Evolutionary conservation across 2,797 vertebrate genomes (phyloP).

Genomic region (Mormyrops boulengeri): DNA sequence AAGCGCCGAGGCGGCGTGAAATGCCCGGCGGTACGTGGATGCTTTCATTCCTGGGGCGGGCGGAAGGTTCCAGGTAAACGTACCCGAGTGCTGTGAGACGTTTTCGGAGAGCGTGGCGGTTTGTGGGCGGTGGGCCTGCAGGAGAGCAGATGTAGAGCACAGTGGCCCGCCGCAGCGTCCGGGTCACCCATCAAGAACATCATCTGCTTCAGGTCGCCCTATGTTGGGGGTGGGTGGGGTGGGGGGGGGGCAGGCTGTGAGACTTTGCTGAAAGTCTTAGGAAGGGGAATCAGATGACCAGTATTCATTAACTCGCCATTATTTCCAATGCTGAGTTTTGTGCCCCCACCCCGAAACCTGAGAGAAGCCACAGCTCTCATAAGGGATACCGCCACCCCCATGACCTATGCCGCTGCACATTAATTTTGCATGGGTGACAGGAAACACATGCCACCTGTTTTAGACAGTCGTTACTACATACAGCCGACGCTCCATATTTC

Average conservation of each 20-base stretch:
- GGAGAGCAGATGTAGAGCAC: slow-evolving; percentile 46
- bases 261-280: background rate
- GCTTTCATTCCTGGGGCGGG: background rate
- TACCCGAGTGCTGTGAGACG: slow-evolving; percentile 44
- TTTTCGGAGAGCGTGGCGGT: slow-evolving; percentile 42
- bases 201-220: slow-evolving; percentile 74
- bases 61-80: background rate
- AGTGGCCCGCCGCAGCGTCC: slow-evolving; percentile 60
- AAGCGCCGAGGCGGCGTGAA: background rate
- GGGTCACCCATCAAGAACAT: slow-evolving; percentile 73
- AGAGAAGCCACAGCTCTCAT: background rate
- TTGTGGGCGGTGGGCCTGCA: slow-evolving; percentile 45
- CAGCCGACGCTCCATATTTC: background rate
- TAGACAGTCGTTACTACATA: background rate
- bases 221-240: slow-evolving; percentile 4
- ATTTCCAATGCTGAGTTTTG: background rate
- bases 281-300: background rate
- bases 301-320: background rate
- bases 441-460: background rate
- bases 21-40: background rate
- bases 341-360: background rate
- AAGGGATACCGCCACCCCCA: background rate
- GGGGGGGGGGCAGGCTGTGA: too few species aligned
- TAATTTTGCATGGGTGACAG: background rate
- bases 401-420: background rate